A percentile compares a stretch with the other conserved stretches of the same genome.
Conservation (phyloP, 1,140 invertebrate genomes). For the Hermetia illucens region DNA sequence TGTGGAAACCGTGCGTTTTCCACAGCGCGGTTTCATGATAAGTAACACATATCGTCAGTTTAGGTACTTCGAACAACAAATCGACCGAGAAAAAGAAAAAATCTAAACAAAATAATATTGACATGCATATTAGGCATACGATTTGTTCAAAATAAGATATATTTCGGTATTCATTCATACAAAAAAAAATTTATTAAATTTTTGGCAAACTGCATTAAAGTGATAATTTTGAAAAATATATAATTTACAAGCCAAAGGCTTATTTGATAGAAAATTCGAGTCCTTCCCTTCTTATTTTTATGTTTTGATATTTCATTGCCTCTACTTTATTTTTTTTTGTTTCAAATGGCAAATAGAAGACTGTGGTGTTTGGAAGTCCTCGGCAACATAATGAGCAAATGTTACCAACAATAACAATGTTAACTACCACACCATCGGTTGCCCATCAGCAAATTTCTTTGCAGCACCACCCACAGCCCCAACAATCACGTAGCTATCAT, state of each 20-base stretch:
- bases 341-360: conserved; percentile 5
- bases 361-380: conserved; percentile 8
- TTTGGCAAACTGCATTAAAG: neutral
- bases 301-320: too few relatives aligned
- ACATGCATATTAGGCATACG: too few relatives aligned
- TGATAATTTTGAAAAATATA: too few relatives aligned
- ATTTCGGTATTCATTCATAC: too few relatives aligned
- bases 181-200: neutral
- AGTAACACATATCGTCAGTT: too few relatives aligned
- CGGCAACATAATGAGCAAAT: conserved; percentile 1
- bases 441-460: neutral
- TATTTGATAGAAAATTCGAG: conserved; percentile 8
- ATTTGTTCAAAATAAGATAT: too few relatives aligned
- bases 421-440: neutral
- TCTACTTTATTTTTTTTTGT: conserved; percentile 6
- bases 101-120: conserved; percentile 30
- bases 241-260: too few relatives aligned
- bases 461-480: neutral
- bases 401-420: neutral
- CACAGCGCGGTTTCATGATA: too few relatives aligned
- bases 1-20: too few relatives aligned
- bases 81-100: conserved; percentile 30
- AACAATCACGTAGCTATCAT: neutral
- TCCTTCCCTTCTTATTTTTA: conserved; percentile 20
- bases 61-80: neutral